Conservation (phyloP, 2,888 invertebrate genomes). For the Ecliptopera silaceata region DNA sequence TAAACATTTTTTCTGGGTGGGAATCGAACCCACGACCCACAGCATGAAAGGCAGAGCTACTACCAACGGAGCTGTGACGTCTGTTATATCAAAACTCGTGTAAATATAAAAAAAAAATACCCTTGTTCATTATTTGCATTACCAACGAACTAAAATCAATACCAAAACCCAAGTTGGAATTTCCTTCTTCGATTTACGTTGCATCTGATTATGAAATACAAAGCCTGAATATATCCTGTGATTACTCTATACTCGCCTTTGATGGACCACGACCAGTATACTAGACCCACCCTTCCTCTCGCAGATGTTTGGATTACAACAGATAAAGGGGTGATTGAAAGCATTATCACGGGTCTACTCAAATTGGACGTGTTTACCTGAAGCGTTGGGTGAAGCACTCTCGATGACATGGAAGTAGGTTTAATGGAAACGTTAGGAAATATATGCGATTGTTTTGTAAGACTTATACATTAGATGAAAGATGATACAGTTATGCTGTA, state of each 20-base stretch:
- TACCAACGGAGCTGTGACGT: no score
- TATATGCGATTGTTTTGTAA: background rate
- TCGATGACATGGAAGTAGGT: conserved; percentile 45
- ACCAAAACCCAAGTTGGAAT: background rate
- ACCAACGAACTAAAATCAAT: no score
- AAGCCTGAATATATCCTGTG: conserved; percentile 52
- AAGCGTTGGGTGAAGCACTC: conserved; percentile 61
- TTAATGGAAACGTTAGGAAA: conserved; percentile 39
- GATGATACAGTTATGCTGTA: no score
- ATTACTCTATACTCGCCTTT: conserved; percentile 52
- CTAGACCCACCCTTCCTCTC: conserved; percentile 48
- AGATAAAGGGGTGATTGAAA: conserved; percentile 60
- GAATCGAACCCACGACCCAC: no score
- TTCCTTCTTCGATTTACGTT: conserved; percentile 46
- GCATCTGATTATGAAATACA: conserved; percentile 62
- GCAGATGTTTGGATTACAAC: conserved; percentile 55
- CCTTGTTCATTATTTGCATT: no score
- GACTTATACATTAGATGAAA: no score
- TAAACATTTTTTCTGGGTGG: no score
- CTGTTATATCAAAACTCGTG: no score
- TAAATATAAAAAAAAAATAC: no score
- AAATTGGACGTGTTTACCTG: conserved; percentile 68
- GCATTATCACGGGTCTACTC: conserved; percentile 56
- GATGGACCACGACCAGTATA: conserved; percentile 47
- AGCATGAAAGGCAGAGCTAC: no score